Evolutionary conservation across 2,888 invertebrate species (phyloP), one percentile per base, ranked within the genome.

Genomic region (Campoplex capitator): DNA sequence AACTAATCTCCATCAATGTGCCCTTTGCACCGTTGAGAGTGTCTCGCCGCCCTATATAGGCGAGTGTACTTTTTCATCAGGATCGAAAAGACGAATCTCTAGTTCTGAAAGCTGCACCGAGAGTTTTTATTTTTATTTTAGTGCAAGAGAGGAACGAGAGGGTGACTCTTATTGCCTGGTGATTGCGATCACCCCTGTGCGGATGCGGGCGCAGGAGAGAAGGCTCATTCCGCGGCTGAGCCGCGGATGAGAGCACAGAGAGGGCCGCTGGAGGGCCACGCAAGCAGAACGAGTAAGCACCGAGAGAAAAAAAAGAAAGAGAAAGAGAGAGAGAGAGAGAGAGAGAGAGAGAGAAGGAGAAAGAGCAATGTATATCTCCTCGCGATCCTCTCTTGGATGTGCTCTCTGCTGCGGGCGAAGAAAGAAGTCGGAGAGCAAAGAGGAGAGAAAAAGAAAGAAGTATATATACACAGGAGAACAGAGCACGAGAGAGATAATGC

Each of bases 271-370:
- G 76, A 65, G 65, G 76, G 65, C 45, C 56, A 70, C 54, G 54
- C 78, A 54, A 45, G 35, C 35, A 73, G 62, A 80, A 51, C 45
- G 62, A 56, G 58, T 32, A 73, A 86, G 83, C 83, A 86, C 78
- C 73, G 80, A 84, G 84, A 86, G 75, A 51, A 77, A 81, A 0
- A 71, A 83, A 81, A 81, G 76, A 85, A 80, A 83, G 62, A 80
- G 42, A 81, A 74, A 85, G 83, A 87, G 83, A 77, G 84, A 67
- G 70, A 85, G 86, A 86, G 84, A 83, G 62, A 80, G 42, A 81
- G 76, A 85, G 83, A 87, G 83, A 77, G 84, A 67, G 70, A 85
- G 86, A 86, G 84, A 62, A 73, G 80, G 77, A 68, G 83, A 35
- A 75, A 83, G 75, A 58, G 73, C 48, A 62, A 23, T 68, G 67